Evolutionary conservation across 2,888 invertebrate genomes (phyloP), one percentile per base, ranked within the genome.

Genomic region (Eupithecia exiguata): DNA sequence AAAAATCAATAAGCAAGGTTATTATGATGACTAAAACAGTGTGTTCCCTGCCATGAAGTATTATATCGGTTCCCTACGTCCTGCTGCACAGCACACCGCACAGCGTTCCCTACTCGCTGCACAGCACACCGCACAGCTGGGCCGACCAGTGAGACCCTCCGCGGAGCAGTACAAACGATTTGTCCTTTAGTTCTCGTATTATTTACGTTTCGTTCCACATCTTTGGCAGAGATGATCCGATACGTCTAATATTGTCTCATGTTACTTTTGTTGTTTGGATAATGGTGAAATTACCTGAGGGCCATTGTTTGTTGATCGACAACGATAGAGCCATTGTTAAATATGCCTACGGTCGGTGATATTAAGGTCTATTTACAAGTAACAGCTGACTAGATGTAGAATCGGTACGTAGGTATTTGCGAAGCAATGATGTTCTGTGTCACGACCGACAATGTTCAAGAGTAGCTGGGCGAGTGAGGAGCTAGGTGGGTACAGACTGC

Each of bases 181-280:
- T 87, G 87, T 91, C 91, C 85, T 87, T 90, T 91, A 92, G 91
- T 49, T 49, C 91, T 91, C 91, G 87, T 89, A 91, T 92, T 93
- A 93, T 91, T 91, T 89, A 90, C 92, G 91, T 89, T 90, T 92
- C 90, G 90, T 87, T 93, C 90, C 89, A 88, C 86, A 89, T 91
- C 86, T 91, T 92, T 91, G 89, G 88, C 87, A 79, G 84, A 87
- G 89, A 93, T 93, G 91, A 84, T 86, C 88, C 92, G 89, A 92
- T 92, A 91, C 84, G 84, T 84, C 88, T 87, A 92, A 93, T 93
- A 89, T 86, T 88, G 88, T 92, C 89, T 93, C 90, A 85, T 84
- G 88, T 93, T 92, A 90, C 93, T 84, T 86, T 92, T 91, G 89
- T 91, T 85, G 77, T 80, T 35, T 82, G 83, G 83, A 86, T 88